These are phyloP conservation scores for Castor canadensis DNA, from an alignment of 2,113 vertebrate species.

Conservation along the genomic window DNA sequence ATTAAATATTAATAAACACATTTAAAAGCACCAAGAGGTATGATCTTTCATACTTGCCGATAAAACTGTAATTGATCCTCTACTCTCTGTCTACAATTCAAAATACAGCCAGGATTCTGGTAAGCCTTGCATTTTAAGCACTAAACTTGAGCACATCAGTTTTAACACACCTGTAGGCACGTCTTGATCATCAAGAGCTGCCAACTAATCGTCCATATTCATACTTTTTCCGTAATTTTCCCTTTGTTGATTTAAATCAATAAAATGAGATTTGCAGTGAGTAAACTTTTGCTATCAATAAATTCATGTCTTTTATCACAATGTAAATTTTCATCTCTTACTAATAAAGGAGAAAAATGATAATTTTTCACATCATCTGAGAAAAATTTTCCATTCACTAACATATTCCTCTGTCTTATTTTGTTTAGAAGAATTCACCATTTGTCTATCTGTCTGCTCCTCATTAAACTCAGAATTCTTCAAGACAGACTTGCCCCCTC, in stretches of 20 bases:
- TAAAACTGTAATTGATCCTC: conserved; percentile 24
- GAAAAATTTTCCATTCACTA: not conserved
- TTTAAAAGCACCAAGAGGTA: not conserved
- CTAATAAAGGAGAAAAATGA: not conserved
- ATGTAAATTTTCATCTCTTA: not conserved
- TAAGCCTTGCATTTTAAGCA: not conserved
- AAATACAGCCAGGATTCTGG: not conserved
- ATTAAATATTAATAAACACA: conserved; percentile 61
- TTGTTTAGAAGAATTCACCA: not conserved
- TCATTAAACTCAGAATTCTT: not conserved
- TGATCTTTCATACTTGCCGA: not conserved
- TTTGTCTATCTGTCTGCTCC: not conserved
- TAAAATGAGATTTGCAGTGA: not conserved
- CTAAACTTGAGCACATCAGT: not conserved
- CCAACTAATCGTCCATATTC: not conserved
- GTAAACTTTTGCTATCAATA: not conserved
- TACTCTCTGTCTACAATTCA: not conserved
- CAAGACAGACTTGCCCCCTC: too few species aligned
- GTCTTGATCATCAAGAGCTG: not conserved
- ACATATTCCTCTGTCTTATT: not conserved
- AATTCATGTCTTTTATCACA: not conserved
- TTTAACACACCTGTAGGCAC: not conserved
- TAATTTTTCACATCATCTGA: not conserved
- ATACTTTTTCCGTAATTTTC: not conserved
- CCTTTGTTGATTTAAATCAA: not conserved